Percentiles rank a stretch among this genome's conserved stretches.
Evolutionary conservation across 2,888 invertebrate genomes (phyloP).

Genomic region (Catocala sponsa): DNA sequence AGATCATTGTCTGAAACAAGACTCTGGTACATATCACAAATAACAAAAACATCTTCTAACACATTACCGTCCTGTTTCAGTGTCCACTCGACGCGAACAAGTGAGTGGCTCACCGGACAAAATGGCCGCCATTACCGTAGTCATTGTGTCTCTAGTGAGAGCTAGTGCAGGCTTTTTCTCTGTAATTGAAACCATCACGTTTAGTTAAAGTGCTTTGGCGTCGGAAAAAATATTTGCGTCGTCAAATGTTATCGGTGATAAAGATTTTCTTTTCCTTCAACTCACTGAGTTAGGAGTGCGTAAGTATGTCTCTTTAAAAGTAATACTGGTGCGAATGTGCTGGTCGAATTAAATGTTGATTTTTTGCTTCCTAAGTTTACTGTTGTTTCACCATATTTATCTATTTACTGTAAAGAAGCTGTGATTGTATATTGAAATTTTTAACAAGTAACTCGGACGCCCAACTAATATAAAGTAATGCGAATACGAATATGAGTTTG

Average conservation of each 20-base stretch:
- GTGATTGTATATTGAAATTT: too few species aligned
- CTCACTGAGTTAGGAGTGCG: too few species aligned
- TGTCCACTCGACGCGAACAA: conserved; percentile 19
- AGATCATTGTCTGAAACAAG: background rate
- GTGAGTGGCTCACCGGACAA: conserved; percentile 13
- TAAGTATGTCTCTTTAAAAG: too few species aligned
- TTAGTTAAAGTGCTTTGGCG: conserved; percentile 1
- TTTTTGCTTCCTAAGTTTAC: too few species aligned
- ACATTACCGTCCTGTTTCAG: conserved; percentile 6
- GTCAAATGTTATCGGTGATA: background rate
- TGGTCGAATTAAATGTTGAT: too few species aligned
- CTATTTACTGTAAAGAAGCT: too few species aligned
- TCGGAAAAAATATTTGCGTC: background rate
- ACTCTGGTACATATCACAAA: conserved; percentile 1
- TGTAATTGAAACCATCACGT: conserved; percentile 9
- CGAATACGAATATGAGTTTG: too few species aligned
- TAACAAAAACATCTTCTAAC: conserved; percentile 4
- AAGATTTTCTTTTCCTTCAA: background rate
- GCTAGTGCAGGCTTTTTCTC: background rate
- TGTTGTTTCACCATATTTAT: too few species aligned
- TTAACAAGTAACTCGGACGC: too few species aligned
- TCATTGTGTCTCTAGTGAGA: conserved; percentile 8
- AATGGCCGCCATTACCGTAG: conserved; percentile 17
- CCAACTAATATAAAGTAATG: too few species aligned
- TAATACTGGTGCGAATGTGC: too few species aligned